Conservation (phyloP, 2,113 vertebrate genomes). For the Melanocharis versteri region DNA sequence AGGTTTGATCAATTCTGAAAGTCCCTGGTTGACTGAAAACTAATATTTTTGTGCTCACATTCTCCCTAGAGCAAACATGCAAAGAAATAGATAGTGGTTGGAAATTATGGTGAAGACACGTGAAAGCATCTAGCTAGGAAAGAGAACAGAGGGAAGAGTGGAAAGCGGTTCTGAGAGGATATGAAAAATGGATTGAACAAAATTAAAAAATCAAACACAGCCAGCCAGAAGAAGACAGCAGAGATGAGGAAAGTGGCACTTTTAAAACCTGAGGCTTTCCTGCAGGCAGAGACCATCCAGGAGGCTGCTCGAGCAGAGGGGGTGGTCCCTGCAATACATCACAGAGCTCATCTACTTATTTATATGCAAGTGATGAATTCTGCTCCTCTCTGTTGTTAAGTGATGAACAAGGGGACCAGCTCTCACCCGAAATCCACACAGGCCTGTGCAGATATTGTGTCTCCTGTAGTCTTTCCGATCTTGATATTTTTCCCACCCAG, state of each 20-base stretch:
- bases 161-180: accelerated
- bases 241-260: neutral
- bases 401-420: neutral
- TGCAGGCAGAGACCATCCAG: neutral
- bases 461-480: neutral
- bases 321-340: neutral
- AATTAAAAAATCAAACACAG: neutral
- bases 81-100: neutral
- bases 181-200: neutral
- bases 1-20: neutral
- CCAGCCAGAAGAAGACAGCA: neutral
- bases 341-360: neutral
- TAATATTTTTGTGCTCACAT: neutral
- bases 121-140: neutral
- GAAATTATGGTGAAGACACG: neutral
- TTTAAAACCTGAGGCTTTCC: neutral
- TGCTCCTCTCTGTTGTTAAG: neutral
- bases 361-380: neutral
- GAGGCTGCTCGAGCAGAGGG: neutral
- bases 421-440: neutral
- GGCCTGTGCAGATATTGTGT: neutral
- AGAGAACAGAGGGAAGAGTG: neutral
- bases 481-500: neutral
- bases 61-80: neutral
- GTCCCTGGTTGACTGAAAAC: neutral